Conservation (phyloP, 1,140 invertebrate species). For the Conopomorpha cramerella region DNA sequence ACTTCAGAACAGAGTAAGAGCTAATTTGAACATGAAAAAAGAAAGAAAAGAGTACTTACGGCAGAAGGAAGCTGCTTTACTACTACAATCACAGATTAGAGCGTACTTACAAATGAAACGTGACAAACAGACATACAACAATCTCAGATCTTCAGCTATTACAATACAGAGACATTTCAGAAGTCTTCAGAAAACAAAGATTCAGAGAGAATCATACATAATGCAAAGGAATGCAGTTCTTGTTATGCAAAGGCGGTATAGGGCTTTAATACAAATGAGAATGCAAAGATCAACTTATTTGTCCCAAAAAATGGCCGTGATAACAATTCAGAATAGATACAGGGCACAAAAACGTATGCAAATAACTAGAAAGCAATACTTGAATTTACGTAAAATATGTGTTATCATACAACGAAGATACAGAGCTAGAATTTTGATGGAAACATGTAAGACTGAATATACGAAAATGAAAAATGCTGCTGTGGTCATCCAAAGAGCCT, state of each 20-base stretch:
- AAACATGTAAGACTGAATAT: constrained; percentile 29
- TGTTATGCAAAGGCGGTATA: constrained; percentile 24
- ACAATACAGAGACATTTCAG: constrained; percentile 24
- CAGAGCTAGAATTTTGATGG: constrained; percentile 28
- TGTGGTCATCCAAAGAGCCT: constrained; percentile 28
- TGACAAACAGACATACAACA: constrained; percentile 36
- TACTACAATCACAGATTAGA: constrained; percentile 55
- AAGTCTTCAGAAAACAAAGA: constrained; percentile 17
- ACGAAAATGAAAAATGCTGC: constrained; percentile 18
- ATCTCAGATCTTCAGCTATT: constrained; percentile 17
- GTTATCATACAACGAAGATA: constrained; percentile 35
- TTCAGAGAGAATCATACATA: constrained; percentile 16
- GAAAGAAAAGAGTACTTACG: constrained; percentile 32
- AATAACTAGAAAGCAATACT: constrained; percentile 17
- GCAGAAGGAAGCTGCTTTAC: constrained; percentile 23
- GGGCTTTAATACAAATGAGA: constrained; percentile 18
- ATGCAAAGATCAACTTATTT: constrained; percentile 16
- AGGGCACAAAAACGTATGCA: constrained; percentile 26
- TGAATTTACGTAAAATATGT: constrained; percentile 15
- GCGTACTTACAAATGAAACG: constrained; percentile 28
- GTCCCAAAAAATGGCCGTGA: constrained; percentile 16
- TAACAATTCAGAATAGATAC: constrained; percentile 28
- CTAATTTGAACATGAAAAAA: constrained; percentile 29
- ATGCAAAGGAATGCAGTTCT: constrained; percentile 14
- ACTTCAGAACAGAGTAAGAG: constrained; percentile 50